Conservation (phyloP, 1,140 invertebrate genomes). For the Scaptomyza montana region DNA sequence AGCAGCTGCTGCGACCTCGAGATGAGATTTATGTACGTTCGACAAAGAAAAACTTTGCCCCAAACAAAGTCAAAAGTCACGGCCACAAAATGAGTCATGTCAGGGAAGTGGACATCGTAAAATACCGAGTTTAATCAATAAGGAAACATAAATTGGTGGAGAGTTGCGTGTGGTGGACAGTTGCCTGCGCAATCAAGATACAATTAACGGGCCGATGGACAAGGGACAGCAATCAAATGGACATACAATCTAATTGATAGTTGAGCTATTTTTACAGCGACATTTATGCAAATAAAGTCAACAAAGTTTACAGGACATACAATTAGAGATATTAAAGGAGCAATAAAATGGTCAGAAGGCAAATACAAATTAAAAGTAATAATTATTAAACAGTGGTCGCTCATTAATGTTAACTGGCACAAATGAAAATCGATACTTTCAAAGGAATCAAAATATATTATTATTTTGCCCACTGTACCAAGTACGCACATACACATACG, state of each 20-base stretch:
- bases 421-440: neutral
- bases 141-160: constrained; percentile 6
- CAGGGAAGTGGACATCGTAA: neutral
- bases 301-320: neutral
- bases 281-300: neutral
- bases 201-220: constrained; percentile 39
- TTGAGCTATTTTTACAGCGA: constrained; percentile 6
- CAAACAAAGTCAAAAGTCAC: constrained; percentile 20
- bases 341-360: neutral
- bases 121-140: constrained; percentile 22
- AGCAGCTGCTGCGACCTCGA: constrained; percentile 27
- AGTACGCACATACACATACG: neutral
- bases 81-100: constrained; percentile 21
- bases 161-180: constrained; percentile 61
- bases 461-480: neutral
- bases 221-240: constrained; percentile 5
- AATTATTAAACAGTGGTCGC: neutral
- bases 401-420: neutral
- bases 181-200: constrained; percentile 59
- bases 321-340: constrained; percentile 7
- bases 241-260: constrained; percentile 20
- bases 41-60: neutral
- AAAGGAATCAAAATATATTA: no score
- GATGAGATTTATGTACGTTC: constrained; percentile 31
- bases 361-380: neutral